A percentile compares a stretch with the other conserved stretches of the same genome.
Conservation (phyloP, 2,113 vertebrate genomes). For the Castor canadensis region DNA sequence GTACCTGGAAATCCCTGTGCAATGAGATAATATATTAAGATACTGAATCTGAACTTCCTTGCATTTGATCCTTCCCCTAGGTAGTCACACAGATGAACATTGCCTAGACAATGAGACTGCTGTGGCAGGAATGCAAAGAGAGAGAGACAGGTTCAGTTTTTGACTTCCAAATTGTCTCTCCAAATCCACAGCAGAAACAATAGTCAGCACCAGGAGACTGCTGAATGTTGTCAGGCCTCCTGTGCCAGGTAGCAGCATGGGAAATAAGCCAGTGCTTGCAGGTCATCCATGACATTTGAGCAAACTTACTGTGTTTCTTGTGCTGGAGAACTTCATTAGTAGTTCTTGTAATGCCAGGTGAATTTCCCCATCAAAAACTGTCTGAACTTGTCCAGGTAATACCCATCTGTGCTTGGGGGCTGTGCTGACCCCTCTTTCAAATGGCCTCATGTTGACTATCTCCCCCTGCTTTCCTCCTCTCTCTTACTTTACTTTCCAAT, state of each 20-base stretch:
- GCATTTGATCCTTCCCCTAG: neutral
- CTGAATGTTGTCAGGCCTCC: neutral
- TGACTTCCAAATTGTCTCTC: slow-evolving; percentile 61
- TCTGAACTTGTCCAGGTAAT: neutral
- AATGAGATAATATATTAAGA: neutral
- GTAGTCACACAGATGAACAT: neutral
- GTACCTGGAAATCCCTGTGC: neutral
- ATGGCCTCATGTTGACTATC: neutral
- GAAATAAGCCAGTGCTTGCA: slow-evolving; percentile 1
- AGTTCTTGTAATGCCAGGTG: neutral
- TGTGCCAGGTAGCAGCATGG: neutral
- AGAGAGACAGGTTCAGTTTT: slow-evolving; percentile 45
- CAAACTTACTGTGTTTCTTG: neutral
- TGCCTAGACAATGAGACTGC: slow-evolving; percentile 38
- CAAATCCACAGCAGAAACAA: neutral
- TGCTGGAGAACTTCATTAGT: slow-evolving; percentile 25
- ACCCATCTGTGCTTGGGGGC: neutral
- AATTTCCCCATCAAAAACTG: slow-evolving; percentile 33
- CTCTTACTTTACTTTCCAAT: neutral
- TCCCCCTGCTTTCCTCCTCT: neutral
- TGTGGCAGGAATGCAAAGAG: slow-evolving; percentile 33
- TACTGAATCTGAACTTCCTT: neutral
- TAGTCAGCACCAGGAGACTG: neutral
- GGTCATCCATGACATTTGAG: neutral
- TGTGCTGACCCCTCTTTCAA: neutral